Percentiles rank a stretch among this genome's conserved stretches.
phyloP scores from a whole-genome alignment of 2,888 invertebrate species.

The Epistrophe grossulariae region DNA sequence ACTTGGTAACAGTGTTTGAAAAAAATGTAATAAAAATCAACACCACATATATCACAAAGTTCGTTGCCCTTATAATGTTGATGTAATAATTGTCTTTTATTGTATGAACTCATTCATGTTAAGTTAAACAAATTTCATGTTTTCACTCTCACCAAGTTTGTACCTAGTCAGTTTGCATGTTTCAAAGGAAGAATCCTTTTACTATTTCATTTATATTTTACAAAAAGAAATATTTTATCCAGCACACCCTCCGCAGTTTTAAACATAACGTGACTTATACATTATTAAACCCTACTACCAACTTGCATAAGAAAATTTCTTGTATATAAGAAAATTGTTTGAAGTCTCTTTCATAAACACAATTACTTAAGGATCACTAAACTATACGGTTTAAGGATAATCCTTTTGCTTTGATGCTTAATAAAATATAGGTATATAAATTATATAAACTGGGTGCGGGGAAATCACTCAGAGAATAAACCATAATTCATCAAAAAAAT shows the following conservation, averaged over 20 bases:
- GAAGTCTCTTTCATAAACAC: conserved; percentile 21
- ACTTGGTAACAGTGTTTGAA: neutral
- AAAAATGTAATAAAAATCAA: neutral
- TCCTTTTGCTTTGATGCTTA: neutral
- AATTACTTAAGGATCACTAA: conserved; percentile 28
- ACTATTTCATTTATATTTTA: neutral
- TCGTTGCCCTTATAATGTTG: conserved; percentile 16
- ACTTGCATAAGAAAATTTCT: neutral
- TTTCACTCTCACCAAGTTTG: neutral
- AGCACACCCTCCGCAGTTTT: neutral
- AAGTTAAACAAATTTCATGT: neutral
- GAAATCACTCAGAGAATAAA: conserved; percentile 20
- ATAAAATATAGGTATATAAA: neutral
- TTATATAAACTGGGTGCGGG: neutral
- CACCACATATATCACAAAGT: neutral
- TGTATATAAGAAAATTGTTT: neutral
- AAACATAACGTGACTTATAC: conserved; percentile 22
- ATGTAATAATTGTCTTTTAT: neutral
- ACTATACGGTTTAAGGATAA: conserved; percentile 4
- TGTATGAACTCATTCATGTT: conserved; percentile 12
- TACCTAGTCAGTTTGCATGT: neutral
- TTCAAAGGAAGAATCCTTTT: neutral
- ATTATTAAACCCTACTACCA: neutral
- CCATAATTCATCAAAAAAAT: conserved; percentile 53
- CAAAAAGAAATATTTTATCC: conserved; percentile 12